Conservation (phyloP, 2,797 vertebrate species). For the Hoplostethus atlanticus region DNA sequence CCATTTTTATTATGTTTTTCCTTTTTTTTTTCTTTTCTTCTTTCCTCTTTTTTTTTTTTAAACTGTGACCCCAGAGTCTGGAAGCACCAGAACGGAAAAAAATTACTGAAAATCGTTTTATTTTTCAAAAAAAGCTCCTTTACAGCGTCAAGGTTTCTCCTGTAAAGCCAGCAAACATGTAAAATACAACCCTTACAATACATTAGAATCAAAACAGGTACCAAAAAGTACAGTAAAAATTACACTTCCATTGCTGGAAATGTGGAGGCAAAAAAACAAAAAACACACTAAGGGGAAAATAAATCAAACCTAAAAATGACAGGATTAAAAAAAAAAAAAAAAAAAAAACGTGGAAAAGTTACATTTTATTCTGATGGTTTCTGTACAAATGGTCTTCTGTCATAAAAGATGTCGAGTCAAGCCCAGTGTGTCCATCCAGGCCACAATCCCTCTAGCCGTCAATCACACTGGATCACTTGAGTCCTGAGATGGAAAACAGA, state of each 20-base stretch:
- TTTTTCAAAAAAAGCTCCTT: conserved; percentile 93
- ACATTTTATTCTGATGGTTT: conserved; percentile 89
- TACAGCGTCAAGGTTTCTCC: conserved; percentile 91
- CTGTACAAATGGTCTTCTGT: conserved; percentile 95
- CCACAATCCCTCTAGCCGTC: conserved; percentile 38
- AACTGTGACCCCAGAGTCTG: conserved; percentile 55
- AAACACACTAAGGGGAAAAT: conserved; percentile 85
- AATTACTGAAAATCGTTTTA: conserved; percentile 91
- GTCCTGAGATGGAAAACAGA: conserved; percentile 56
- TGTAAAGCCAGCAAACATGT: conserved; percentile 98
- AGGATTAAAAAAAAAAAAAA: conserved; percentile 88
- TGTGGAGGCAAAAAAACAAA: conserved; percentile 90
- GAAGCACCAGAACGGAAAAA: conserved; percentile 74
- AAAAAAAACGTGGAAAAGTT: conserved; percentile 94
- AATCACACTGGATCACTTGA: conserved; percentile 68
- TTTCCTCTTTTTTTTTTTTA: conserved; percentile 1
- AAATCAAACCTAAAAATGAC: conserved; percentile 69
- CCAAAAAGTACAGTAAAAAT: conserved; percentile 99
- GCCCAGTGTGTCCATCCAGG: conserved; percentile 65
- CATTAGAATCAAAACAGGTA: conserved; percentile 99
- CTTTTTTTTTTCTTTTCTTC: conserved; percentile 5
- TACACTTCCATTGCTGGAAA: conserved; percentile 99
- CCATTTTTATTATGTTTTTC: neutral
- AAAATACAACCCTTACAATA: conserved; percentile 99
- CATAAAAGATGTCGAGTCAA: conserved; percentile 81